These are phyloP conservation scores for Arctocebus calabarensis DNA, from an alignment of 2,797 vertebrate genomes.

Conservation along the genomic window DNA sequence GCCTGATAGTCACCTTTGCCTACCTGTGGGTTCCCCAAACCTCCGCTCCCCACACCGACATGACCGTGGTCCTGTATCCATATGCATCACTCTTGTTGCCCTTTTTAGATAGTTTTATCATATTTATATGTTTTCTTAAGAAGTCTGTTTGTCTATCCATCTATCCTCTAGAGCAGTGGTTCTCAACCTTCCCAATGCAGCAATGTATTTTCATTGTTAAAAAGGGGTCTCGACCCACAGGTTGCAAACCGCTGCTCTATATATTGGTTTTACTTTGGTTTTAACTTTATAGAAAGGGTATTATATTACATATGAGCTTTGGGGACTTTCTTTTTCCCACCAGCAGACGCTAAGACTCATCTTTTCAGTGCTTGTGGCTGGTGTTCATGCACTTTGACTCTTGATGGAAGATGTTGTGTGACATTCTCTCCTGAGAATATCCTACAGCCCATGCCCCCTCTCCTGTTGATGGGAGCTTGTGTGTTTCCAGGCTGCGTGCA, in stretches of 20 bases:
- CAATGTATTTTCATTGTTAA: too few relatives aligned
- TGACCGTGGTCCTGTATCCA: not conserved
- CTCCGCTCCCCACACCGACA: not conserved
- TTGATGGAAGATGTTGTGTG: not conserved
- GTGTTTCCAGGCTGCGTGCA: not conserved
- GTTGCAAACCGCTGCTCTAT: too few relatives aligned
- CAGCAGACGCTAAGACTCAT: not conserved
- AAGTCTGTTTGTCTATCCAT: not conserved
- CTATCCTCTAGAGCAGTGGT: not conserved
- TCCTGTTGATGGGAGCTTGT: too few relatives aligned
- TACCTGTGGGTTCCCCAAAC: not conserved
- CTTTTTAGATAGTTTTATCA: not conserved
- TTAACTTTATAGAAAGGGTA: conserved; percentile 4
- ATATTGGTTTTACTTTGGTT: not conserved
- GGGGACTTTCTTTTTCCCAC: not conserved
- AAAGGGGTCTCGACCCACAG: too few relatives aligned
- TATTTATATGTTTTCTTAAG: not conserved
- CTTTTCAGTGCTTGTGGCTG: not conserved
- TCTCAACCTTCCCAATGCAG: too few relatives aligned
- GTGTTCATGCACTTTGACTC: not conserved
- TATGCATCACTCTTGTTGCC: not conserved
- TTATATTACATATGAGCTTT: not conserved
- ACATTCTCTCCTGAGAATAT: not conserved
- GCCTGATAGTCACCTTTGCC: not conserved
- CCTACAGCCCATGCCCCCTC: too few relatives aligned